Conservation (phyloP, 2,888 invertebrate genomes). For the Calliopum simillimum region DNA sequence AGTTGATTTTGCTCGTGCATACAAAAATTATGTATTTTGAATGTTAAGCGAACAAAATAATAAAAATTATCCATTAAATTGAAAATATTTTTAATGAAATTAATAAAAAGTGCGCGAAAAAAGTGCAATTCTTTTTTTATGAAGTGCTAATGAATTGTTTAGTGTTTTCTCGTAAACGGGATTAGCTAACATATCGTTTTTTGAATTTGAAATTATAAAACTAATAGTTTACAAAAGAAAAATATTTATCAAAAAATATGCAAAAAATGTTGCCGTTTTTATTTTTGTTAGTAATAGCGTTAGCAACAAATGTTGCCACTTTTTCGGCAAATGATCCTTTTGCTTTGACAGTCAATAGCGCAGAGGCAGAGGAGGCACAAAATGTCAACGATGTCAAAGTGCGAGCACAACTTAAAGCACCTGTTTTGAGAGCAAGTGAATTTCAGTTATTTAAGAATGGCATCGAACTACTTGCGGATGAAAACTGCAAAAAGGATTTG, state of each 20-base stretch:
- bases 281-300: neutral
- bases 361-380: neutral
- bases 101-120: neutral
- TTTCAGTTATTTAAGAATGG: constrained; percentile 50
- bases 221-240: neutral
- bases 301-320: constrained; percentile 8
- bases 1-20: neutral
- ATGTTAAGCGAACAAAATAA: neutral
- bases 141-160: constrained; percentile 17
- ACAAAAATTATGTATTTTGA: neutral
- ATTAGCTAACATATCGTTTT: neutral
- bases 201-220: neutral
- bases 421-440: constrained; percentile 43
- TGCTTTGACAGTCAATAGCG: neutral
- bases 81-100: neutral
- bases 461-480: constrained; percentile 48
- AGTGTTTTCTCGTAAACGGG: neutral
- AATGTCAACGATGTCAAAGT: neutral
- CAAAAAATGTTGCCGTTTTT: neutral
- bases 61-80: neutral
- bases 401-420: neutral
- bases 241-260: constrained; percentile 10
- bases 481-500: constrained; percentile 53
- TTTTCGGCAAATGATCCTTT: constrained; percentile 8
- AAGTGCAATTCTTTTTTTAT: constrained; percentile 1